These are phyloP conservation scores for Horisme vitalbata DNA, from an alignment of 2,888 invertebrate species.

Conservation along the genomic window DNA sequence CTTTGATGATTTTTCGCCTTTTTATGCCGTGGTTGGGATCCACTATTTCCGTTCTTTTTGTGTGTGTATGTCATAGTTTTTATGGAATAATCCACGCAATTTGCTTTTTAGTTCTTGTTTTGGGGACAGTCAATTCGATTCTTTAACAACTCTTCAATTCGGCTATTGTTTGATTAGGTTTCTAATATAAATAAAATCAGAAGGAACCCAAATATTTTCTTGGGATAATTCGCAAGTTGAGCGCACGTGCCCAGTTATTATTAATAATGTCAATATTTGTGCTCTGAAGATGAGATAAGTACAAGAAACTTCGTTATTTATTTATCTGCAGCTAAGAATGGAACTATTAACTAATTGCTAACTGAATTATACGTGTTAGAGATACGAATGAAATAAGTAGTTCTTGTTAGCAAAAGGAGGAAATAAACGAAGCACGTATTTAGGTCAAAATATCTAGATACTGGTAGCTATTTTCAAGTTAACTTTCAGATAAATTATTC, in stretches of 20 bases:
- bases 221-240: slow-evolving; percentile 57
- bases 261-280: slow-evolving; percentile 74
- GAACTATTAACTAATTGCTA: slow-evolving; percentile 54
- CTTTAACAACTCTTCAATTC: not conserved
- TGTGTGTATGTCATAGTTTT: slow-evolving; percentile 14
- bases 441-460: slow-evolving; percentile 2
- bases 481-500: too few relatives aligned
- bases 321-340: slow-evolving; percentile 52
- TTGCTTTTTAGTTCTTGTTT: too few relatives aligned
- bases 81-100: not conserved
- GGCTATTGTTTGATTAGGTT: not conserved
- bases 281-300: slow-evolving; percentile 61
- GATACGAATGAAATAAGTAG: slow-evolving; percentile 22
- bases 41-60: slow-evolving; percentile 27
- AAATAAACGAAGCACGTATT: slow-evolving; percentile 15
- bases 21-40: slow-evolving; percentile 46
- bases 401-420: slow-evolving; percentile 2
- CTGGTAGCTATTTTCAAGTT: too few relatives aligned
- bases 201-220: slow-evolving; percentile 37
- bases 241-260: slow-evolving; percentile 63
- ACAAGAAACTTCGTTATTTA: slow-evolving; percentile 59
- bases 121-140: too few relatives aligned
- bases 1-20: slow-evolving; percentile 61
- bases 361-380: slow-evolving; percentile 42
- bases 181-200: slow-evolving; percentile 23